These are phyloP conservation scores for Epiblema foenella DNA, from an alignment of 2,888 invertebrate genomes.

Conservation along the genomic window DNA sequence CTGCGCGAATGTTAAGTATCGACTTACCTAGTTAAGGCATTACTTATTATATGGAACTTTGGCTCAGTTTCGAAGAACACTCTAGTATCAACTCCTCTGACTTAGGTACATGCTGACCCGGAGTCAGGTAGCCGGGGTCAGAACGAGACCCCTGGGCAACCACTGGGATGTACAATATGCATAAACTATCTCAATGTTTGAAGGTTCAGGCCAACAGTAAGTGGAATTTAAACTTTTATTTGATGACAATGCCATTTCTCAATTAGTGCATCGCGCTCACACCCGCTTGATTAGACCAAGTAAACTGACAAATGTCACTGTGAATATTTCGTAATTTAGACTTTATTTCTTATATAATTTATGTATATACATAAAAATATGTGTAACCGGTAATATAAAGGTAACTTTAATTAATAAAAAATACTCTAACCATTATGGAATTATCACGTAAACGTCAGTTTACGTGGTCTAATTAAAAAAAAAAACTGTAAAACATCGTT, in stretches of 20 bases:
- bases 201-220: neutral
- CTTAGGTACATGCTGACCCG: conserved; percentile 1
- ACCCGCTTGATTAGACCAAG: neutral
- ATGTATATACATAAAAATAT: too few relatives aligned
- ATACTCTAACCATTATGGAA: too few relatives aligned
- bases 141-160: neutral
- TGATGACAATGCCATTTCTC: neutral
- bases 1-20: neutral
- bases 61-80: too few relatives aligned
- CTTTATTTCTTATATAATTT: too few relatives aligned
- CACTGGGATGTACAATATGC: neutral
- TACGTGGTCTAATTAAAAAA: too few relatives aligned
- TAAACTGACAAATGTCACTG: too few relatives aligned
- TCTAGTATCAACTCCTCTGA: neutral
- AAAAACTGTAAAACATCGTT: neutral
- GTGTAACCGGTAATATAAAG: too few relatives aligned
- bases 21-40: too few relatives aligned
- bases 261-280: neutral
- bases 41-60: too few relatives aligned
- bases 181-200: neutral
- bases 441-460: too few relatives aligned
- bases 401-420: too few relatives aligned
- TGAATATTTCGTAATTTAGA: too few relatives aligned
- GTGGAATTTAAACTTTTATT: neutral
- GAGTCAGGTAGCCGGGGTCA: conserved; percentile 12